Evolutionary conservation across 2,113 vertebrate genomes (phyloP), one percentile per base, ranked within the genome.

Genomic region (Lycocorax pyrrhopterus): DNA sequence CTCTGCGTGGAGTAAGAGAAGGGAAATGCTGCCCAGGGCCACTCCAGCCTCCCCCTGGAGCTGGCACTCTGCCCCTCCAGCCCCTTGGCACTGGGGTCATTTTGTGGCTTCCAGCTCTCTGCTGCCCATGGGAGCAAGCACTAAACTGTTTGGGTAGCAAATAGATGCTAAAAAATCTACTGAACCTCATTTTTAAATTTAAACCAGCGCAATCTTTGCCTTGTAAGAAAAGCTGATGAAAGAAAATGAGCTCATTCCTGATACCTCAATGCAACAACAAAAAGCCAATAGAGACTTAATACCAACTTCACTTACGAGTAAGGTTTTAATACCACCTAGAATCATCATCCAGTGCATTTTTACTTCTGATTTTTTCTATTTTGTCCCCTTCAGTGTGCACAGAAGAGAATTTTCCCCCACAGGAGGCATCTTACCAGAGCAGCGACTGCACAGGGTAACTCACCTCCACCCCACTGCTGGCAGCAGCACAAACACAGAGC

Each of bases 371-470:
- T 29, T 19, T 59, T 52, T 35, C 12, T 67, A 1, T n/a, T 59
- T 78, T 51, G 4, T 2, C 4, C 17, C 16, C 8, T 80, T 80
- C 29, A 56, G 19, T 18, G 12, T 5, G 8, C 26, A n/a, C 35
- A 35, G 18, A 43, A 14, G 32, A 56, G 25, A 30, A 10, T 20
- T 44, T n/a, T 8, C 27, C 56, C 9, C 4, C 12, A 6, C 5
- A 18, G 8, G 30, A 41, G 25, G 8, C 41, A 35, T 4, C n/a
- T 72, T 5, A 14, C 2, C 55, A 27, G 11, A 41, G 46, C 37
- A 44, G 11, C 0, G 6, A 9, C 37, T 25, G 13, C 13, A 3
- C 1, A 72, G 17, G 29, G 8, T 1, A 6, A 29, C 1, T 30
- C 26, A 9, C 3, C n/a, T 7, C 35, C 71, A 46, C 2, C 0